phyloP scores from a whole-genome alignment of 2,113 vertebrate genomes.

The Neogale vison region DNA sequence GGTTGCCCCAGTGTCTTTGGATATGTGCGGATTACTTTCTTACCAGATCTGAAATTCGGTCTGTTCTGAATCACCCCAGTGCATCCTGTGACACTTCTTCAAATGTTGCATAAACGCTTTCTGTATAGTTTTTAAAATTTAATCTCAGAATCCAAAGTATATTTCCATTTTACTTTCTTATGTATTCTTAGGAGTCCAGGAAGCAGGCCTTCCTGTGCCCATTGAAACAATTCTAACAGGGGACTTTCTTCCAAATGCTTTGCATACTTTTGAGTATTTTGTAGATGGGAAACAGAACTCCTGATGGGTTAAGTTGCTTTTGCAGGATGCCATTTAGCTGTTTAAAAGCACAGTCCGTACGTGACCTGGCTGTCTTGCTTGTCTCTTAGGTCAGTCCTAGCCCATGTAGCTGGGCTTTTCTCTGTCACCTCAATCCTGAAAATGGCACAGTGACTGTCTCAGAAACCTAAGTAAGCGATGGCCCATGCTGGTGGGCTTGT shows the following conservation, averaged over 20 bases:
- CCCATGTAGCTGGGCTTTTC: not conserved
- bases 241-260: not conserved
- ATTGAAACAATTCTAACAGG: not conserved
- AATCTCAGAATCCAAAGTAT: not conserved
- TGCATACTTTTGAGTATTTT: not conserved
- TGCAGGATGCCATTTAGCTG: not conserved
- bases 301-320: not conserved
- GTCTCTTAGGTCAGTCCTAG: not conserved
- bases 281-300: not conserved
- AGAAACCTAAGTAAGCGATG: not conserved
- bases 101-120: not conserved
- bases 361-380: not conserved
- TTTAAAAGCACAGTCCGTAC: not conserved
- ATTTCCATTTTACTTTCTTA: not conserved
- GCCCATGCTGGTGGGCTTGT: not conserved
- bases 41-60: not conserved
- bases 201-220: not conserved
- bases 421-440: not conserved
- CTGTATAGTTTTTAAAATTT: not conserved
- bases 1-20: not conserved
- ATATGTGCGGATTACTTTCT: not conserved
- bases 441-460: not conserved
- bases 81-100: not conserved
- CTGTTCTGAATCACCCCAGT: not conserved
- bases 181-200: not conserved